Base-by-base conservation (phyloP, 2,797 vertebrate species). In the Etheostoma perlongum region DNA sequence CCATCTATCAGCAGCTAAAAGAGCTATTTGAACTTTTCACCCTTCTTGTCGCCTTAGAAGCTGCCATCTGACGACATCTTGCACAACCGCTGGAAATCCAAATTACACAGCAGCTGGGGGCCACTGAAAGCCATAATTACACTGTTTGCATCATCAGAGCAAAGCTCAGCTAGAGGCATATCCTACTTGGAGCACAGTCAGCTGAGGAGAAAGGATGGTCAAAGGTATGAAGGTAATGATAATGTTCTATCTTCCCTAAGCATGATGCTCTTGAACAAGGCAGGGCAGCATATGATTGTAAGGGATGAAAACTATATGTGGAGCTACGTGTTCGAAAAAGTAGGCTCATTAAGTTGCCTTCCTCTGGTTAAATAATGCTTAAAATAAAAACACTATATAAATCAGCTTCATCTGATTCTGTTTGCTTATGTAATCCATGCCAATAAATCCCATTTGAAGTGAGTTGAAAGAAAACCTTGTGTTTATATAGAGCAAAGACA, bases 41-140 rank as follows among this genome's bases (percentile, higher is more conserved):
- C 92, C 90, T 83, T 73, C 73, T 69, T 57, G 72, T 91, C 76
- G 76, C 71, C 82, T 90, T 68, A 75, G 87, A 93, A 87, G 88
- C 81, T 89, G 77, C 85, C 84, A 89, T 93, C 89, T 92, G 89
- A 93, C 82, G 68, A 91, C 86, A 91, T 91, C 82, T 82, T 42
- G 84, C 77, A 86, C 67, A 65, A 90, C 82, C 76, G 52, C 88
- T 92, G 83, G 75, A 93, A 93, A 91, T 90, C 91, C 89, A 94
- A 95, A 95, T 95, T 94, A 94, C 85, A 95, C 82, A 72, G 91
- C 90, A 91, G 85, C 88, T 63, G 76, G 79, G 81, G 81, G 80
- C 92, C 88, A 93, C 90, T 92, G 94, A 92, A 88, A 91, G 88
- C 88, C 84, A 85, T 94, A 95, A 95, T 95, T 95, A 94, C 67